Base-by-base conservation (phyloP, 2,113 vertebrate species). In the Pavo muticus region DNA sequence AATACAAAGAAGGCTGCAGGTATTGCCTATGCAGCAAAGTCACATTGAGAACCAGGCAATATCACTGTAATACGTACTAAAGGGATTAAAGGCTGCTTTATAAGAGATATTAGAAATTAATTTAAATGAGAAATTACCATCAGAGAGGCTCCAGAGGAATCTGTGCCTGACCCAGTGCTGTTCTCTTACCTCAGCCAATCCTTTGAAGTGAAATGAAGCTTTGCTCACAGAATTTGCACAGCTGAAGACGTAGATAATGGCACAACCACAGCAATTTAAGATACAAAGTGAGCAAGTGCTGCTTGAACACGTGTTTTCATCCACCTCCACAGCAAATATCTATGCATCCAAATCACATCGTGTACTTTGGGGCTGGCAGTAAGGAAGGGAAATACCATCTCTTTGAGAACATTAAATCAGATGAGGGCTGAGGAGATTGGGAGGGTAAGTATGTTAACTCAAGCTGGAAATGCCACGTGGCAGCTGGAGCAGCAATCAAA, bases 201-300 rank as follows among this genome's bases (percentile, higher is more conserved):
- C 68, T 84, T 73, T 85, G 84, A 48, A 89, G 88, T 73, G n/a
- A 67, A 40, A 54, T 54, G 64, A 93, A 93, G 39, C 35, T 56
- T n/a, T 70, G 44, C 59, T 90, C 56, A 16, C 67, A 45, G 65
- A 91, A 93, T 70, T 35, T 40, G 37, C 57, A 78, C 44, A 69
- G 32, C 8, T 3, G 2, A 77, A 77, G 42, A 37, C 73, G 8
- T 1, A 39, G 35, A 52, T 45, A 80, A 65, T 32, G 65, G 69
- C 42, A 68, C 21, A 35, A 16, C 24, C 50, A 63, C 45, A 4
- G 45, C 52, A 30, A 72, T 72, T 87, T 72, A 71, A 80, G 67
- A 61, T 29, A 37, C 32, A 14, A 48, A 79, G n/a, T 71, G 63
- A 80, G 37, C 72, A 71, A 56, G 45, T 30, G 21, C 25, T 29